Base-by-base conservation (phyloP, 2,113 vertebrate genomes). In the Nibea albiflora region DNA sequence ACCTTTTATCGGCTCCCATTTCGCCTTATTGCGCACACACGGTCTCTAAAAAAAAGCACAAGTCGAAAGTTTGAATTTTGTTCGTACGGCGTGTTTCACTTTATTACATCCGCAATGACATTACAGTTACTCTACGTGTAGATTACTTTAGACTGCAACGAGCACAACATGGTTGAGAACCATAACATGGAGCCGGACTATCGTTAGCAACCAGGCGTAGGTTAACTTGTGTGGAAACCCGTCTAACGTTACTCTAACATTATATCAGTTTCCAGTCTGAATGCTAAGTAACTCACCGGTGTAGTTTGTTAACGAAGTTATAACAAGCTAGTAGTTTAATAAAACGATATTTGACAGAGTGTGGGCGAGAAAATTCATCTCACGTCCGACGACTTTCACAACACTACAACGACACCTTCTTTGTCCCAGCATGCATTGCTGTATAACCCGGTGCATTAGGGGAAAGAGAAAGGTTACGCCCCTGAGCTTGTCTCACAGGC, bases 1-100 rank as follows among this genome's bases (percentile, higher is more conserved):
- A 99, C 98, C 98, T 92, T 92, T 99, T 99, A 90, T 99, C 98
- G 20, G 97, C 96, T 81, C 97, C 98, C 98, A 99, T 99, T 85
- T 88, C 87, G 69, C 20, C 31, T 28, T 3, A 5, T n/a, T 22
- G 65, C 26, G 50, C 68, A 68, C 56, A 22, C 64, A 66, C 47
- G 62, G 35, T 47, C 79, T 88, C 44, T 65, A 5, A 0, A 69
- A 28, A 7, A 2, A 47, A 71, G 2, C 35, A 39, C 35, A 39
- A 39, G 35, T 11, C 7, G 7, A 50, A 0, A 58, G 6, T 11
- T 52, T 11, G 0, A 0, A n/a, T 3, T 53, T 39, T 19, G 35
- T 1, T 5, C 14, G 31, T 11, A 24, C 11, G 22, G 3, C 5
- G 4, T 4, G 10, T 0, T 54, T 0, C 3, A 8, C 0, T 6